Evolutionary conservation across 2,113 vertebrate species (phyloP).

Genomic region (Spea multiplicata): DNA sequence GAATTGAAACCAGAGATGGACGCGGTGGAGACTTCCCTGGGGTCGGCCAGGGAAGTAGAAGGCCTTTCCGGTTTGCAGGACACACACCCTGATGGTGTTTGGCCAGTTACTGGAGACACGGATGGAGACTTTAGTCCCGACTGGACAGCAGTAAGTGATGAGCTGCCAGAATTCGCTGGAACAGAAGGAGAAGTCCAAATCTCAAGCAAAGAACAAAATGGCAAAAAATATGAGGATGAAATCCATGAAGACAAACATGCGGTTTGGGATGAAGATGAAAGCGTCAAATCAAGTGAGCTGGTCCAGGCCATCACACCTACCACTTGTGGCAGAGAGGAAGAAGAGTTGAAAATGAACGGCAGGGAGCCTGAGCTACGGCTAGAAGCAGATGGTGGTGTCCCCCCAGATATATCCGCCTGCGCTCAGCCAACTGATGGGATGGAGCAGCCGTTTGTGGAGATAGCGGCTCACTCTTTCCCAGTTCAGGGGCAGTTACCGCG

Average conservation of each 20-base stretch:
- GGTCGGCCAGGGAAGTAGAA: not conserved
- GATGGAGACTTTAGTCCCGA: conserved; percentile 13
- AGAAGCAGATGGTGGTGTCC: not conserved
- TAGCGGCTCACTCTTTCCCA: conserved; percentile 12
- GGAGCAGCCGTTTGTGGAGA: conserved; percentile 9
- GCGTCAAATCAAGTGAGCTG: not conserved
- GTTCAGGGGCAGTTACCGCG: conserved; percentile 5
- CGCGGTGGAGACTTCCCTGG: not conserved
- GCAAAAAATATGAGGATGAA: not conserved
- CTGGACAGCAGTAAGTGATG: not conserved
- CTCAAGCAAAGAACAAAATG: not conserved
- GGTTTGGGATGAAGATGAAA: not conserved
- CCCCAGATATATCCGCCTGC: not conserved
- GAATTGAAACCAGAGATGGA: conserved; percentile 9
- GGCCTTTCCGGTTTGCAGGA: not conserved
- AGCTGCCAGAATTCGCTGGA: not conserved
- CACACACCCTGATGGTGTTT: not conserved
- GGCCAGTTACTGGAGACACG: conserved; percentile 2
- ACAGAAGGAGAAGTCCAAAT: not conserved
- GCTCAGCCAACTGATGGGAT: not conserved
- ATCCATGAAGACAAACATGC: not conserved
- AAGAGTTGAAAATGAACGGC: conserved; percentile 20
- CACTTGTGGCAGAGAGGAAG: not conserved
- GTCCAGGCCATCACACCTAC: not conserved
- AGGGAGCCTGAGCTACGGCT: not conserved